phyloP scores from a whole-genome alignment of 2,888 invertebrate genomes.

The Pammene fasciana region DNA sequence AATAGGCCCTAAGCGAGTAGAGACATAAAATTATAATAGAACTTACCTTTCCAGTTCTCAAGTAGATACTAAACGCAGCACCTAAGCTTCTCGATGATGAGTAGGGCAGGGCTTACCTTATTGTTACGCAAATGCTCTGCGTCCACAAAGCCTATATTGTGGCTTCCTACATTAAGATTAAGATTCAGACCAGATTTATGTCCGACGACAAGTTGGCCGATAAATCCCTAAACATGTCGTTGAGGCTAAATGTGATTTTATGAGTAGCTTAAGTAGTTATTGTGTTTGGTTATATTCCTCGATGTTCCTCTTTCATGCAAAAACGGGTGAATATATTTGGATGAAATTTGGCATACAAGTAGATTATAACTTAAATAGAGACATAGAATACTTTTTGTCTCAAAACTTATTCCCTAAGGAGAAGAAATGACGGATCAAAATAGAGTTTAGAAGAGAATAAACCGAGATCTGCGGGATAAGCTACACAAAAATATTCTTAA shows the following conservation, averaged over 20 bases:
- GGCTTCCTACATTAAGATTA: constrained; percentile 42
- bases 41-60: neutral
- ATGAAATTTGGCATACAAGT: too few relatives aligned
- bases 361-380: too few relatives aligned
- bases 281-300: neutral
- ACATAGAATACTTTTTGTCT: too few relatives aligned
- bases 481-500: too few relatives aligned
- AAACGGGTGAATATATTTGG: too few relatives aligned
- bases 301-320: too few relatives aligned
- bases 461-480: too few relatives aligned
- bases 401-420: too few relatives aligned
- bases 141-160: constrained; percentile 30
- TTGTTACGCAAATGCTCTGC: constrained; percentile 61
- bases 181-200: constrained; percentile 40
- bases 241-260: constrained; percentile 22
- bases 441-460: too few relatives aligned
- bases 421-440: too few relatives aligned
- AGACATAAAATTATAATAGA: too few relatives aligned
- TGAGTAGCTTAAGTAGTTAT: constrained; percentile 12
- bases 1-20: too few relatives aligned
- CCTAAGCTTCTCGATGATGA: constrained; percentile 54
- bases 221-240: constrained; percentile 39
- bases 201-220: constrained; percentile 35
- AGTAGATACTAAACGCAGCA: constrained; percentile 52
- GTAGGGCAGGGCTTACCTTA: constrained; percentile 57